These are phyloP conservation scores for Uromys caudimaculatus DNA, from an alignment of 2,797 vertebrate species.

Conservation along the genomic window DNA sequence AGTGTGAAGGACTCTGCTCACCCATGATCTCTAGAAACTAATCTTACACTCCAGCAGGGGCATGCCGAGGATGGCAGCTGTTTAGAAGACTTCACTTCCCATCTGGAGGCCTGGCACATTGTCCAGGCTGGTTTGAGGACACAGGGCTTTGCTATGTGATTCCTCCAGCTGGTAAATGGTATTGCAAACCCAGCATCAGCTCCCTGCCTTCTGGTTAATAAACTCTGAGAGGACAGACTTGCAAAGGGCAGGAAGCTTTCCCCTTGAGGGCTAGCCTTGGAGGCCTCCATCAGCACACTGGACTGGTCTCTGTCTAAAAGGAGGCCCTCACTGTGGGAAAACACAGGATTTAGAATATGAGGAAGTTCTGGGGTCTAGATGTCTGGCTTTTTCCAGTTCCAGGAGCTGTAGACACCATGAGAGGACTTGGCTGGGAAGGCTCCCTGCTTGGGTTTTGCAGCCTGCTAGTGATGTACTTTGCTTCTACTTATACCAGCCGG, in stretches of 20 bases:
- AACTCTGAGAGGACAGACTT: conserved; percentile 72
- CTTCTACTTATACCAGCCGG: fast-evolving
- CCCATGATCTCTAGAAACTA: conserved; percentile 77
- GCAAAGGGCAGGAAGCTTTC: conserved; percentile 71
- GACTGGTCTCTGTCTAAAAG: conserved; percentile 67
- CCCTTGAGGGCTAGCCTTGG: conserved; percentile 67
- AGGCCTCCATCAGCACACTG: conserved; percentile 52
- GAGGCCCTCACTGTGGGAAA: neutral
- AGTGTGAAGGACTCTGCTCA: neutral
- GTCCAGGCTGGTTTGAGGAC: conserved; percentile 78
- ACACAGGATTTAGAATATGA: conserved; percentile 35
- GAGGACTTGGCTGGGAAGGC: neutral
- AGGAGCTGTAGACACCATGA: neutral
- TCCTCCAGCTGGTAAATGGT: conserved; percentile 81
- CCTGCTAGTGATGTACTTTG: neutral
- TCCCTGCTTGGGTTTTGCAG: conserved; percentile 60
- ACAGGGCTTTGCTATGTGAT: conserved; percentile 82
- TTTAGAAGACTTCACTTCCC: conserved; percentile 87
- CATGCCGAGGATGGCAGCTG: conserved; percentile 79
- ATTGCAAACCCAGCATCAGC: conserved; percentile 72
- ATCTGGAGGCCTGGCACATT: conserved; percentile 84
- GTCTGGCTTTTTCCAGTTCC: neutral
- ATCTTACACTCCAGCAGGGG: conserved; percentile 76
- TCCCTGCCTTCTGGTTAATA: conserved; percentile 81
- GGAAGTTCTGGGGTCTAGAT: neutral